Conservation (phyloP, 2,888 invertebrate genomes). For the Habroteleia sp. region DNA sequence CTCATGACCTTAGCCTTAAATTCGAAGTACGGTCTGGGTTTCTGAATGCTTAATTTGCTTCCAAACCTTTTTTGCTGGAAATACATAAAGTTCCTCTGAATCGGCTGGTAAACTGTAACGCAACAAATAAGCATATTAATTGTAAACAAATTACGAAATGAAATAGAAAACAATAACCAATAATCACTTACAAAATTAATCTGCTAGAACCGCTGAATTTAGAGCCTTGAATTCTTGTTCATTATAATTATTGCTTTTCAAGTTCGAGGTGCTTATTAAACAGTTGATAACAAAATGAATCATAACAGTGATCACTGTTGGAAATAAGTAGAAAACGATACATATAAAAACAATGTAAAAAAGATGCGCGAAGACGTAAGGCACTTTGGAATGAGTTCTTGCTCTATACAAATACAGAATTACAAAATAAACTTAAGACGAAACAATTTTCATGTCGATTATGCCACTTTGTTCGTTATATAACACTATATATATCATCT, state of each 20-base stretch:
- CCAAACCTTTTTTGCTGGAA: slow-evolving; percentile 85
- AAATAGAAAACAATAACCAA: no score
- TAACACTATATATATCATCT: slow-evolving; percentile 45
- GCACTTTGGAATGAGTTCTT: slow-evolving; percentile 79
- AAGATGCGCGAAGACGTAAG: slow-evolving; percentile 74
- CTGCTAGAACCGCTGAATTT: slow-evolving; percentile 1
- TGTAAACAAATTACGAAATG: not conserved
- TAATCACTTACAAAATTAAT: slow-evolving; percentile 24
- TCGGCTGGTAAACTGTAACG: slow-evolving; percentile 73
- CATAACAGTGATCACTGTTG: slow-evolving; percentile 41
- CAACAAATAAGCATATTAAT: slow-evolving; percentile 5
- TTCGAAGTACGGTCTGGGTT: slow-evolving; percentile 87
- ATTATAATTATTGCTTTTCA: slow-evolving; percentile 33
- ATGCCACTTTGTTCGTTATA: slow-evolving; percentile 51
- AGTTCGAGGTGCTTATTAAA: slow-evolving; percentile 37
- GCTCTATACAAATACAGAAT: slow-evolving; percentile 65
- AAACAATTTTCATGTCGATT: slow-evolving; percentile 47
- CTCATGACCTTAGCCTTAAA: slow-evolving; percentile 85
- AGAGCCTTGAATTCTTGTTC: slow-evolving; percentile 31
- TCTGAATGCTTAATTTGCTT: slow-evolving; percentile 90
- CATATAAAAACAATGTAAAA: slow-evolving; percentile 70
- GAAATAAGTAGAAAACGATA: slow-evolving; percentile 75
- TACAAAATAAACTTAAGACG: slow-evolving; percentile 24
- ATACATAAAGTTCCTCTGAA: slow-evolving; percentile 72
- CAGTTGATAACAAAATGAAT: slow-evolving; percentile 40